A percentile compares a stretch with the other conserved stretches of the same genome.
Conservation (phyloP, 53 echinoderm and acorn worm species). For the Temnopleurus reevesii region DNA sequence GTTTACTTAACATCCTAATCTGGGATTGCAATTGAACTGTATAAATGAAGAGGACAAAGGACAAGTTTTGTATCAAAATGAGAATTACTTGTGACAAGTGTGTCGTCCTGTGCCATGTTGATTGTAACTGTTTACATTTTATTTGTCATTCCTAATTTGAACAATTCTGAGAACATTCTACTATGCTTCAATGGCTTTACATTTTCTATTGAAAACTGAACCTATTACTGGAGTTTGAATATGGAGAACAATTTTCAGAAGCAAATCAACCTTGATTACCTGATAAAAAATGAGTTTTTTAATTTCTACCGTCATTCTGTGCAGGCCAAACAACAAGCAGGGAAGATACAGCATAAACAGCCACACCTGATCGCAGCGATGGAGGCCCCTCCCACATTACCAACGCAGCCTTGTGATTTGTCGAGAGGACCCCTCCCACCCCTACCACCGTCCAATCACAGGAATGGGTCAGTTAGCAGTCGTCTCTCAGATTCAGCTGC, state of each 20-base stretch:
- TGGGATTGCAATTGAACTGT: neutral
- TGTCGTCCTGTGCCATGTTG: neutral
- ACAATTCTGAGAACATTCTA: neutral
- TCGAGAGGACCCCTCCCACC: slow-evolving; percentile 59
- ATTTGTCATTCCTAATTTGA: neutral
- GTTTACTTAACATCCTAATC: neutral
- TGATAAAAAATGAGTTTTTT: neutral
- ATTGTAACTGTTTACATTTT: neutral
- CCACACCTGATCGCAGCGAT: slow-evolving; percentile 78
- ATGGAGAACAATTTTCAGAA: neutral
- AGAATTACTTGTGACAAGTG: neutral
- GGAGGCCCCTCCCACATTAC: slow-evolving; percentile 59
- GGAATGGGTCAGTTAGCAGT: neutral
- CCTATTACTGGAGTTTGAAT: neutral
- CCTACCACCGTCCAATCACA: slow-evolving; percentile 57
- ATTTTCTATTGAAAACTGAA: neutral
- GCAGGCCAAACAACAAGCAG: slow-evolving; percentile 86
- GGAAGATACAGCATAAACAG: slow-evolving; percentile 82
- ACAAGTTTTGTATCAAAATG: neutral
- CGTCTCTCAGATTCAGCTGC: slow-evolving; percentile 51
- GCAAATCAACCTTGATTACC: neutral
- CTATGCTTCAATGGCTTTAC: neutral
- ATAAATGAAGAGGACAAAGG: neutral
- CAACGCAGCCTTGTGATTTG: slow-evolving; percentile 53
- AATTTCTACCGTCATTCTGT: neutral